Evolutionary conservation across 2,888 invertebrate genomes (phyloP), one percentile per base, ranked within the genome.

Genomic region (Oligia latruncula): DNA sequence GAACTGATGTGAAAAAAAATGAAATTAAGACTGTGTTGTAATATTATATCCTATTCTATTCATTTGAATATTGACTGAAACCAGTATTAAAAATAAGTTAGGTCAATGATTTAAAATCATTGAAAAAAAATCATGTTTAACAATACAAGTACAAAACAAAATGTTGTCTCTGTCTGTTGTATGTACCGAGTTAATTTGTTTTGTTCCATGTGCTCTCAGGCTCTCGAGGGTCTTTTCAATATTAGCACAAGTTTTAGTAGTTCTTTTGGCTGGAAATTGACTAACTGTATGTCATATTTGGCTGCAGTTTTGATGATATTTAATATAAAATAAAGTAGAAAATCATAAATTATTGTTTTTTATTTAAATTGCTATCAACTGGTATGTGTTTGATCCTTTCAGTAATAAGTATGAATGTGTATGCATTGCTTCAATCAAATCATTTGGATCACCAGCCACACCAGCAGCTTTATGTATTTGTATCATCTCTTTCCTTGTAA

Each of bases 381-480:
- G 98, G 91, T 98, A 99, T 74, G 98, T 96, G 91, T 98, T 97
- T 29, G 97, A 97, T 1, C 98, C 98, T 94, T 98, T 99, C 91
- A 99, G 98, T 85, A 99, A 96, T 85, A 99, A 96, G 95, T 98
- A 98, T 17, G 99, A 99, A 93, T 99, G 98, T 89, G 98, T 97
- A 93, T 99, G 99, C 88, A 99, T 97, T 60, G 98, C 97, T 87
- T 98, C 97, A 74, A 99, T 97, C 71, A 99, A 97, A 85, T 97
- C 97, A 71, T 97, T 97, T 85, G 98, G 97, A 91, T 98, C 98
- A 1, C 97, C 97, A 0, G 97, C 93, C 65, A 99, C 97, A 4
- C 98, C 98, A 0, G 97, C 97, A 13, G 97, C 96, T 89, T 97
- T 95, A 49, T 98, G 98, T 76, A 99, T 97, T 91, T 98, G 97